These are phyloP conservation scores for Rhinolophus ferrumequinum DNA, from an alignment of 2,113 vertebrate genomes.

Conservation along the genomic window DNA sequence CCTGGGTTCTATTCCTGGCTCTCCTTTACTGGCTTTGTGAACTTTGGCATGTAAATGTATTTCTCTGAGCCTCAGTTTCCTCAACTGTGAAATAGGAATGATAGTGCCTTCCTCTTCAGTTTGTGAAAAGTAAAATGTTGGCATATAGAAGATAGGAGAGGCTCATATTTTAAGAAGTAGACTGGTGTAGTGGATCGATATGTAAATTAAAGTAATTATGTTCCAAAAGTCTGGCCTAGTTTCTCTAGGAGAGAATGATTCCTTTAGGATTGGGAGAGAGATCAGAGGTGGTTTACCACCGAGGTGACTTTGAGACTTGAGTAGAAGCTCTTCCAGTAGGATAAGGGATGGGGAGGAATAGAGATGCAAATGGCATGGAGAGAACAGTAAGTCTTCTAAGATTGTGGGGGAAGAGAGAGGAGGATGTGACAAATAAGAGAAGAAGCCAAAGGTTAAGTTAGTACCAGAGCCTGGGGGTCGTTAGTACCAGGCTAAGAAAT, in stretches of 20 bases:
- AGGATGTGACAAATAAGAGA: background rate
- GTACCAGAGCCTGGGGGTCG: background rate
- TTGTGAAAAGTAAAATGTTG: background rate
- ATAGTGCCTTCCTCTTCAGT: background rate
- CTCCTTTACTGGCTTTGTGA: background rate
- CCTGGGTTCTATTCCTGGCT: background rate
- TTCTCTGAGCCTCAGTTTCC: background rate
- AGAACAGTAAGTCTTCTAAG: background rate
- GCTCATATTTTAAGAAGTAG: background rate
- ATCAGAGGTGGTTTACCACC: background rate
- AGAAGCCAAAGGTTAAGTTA: background rate
- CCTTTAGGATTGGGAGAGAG: background rate
- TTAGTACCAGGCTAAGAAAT: background rate
- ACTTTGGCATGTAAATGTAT: background rate
- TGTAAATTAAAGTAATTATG: background rate
- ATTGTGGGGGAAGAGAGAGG: background rate
- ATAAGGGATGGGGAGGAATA: background rate
- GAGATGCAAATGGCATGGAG: background rate
- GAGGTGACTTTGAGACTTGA: background rate
- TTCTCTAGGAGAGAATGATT: background rate
- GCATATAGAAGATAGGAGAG: background rate
- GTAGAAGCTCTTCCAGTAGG: background rate
- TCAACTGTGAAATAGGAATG: background rate
- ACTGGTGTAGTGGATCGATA: background rate
- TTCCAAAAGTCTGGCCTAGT: background rate